Evolutionary conservation across 2,797 vertebrate species (phyloP), one percentile per base, ranked within the genome.

Genomic region (Graptemys geographica): DNA sequence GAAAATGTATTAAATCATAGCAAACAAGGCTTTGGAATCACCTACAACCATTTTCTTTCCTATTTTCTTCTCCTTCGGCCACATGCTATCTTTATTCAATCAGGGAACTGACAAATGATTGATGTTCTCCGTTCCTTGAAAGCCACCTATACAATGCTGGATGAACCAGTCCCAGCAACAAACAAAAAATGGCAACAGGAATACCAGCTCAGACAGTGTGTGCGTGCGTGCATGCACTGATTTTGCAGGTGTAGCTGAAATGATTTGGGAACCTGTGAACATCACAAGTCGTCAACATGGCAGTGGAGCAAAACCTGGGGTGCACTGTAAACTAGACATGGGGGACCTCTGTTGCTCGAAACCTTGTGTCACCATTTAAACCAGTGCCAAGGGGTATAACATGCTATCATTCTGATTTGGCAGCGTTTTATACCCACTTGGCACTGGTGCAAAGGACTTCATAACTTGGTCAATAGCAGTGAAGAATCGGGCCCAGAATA

Each of bases 1-100:
- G 88, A 95, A 96, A 96, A 90, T 0, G 0, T 49, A 87, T 94
- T 83, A 93, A 86, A 95, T 87, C 72, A 55, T 93, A 57, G 81
- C 83, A 90, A 93, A 92, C 21, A 25, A 82, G 51, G 80, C 25
- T 89, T 74, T 56, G 79, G 51, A 83, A 89, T 89, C 53, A 49
- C 78, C 86, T 92, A 84, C 4, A 83, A 78, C 72, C 86, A 59
- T 23, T 95, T 93, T 91, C 55, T n/a, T 82, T 79, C 41, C 92
- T 82, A 79, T 93, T 90, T 82, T 86, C 49, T 88, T 87, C 90
- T 85, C 79, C 81, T 62, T n/a, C 0, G 0, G 44, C 52, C 55
- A 72, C 76, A 56, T 27, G 49, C 10, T 31, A 0, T 87, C 62
- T 76, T 65, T 82, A 78, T 81, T 87, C 86, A 59, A 2, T 11